A percentile compares a stretch with the other conserved stretches of the same genome.
Evolutionary conservation across 2,113 vertebrate genomes (phyloP).

Genomic region (Peucedramus taeniatus): DNA sequence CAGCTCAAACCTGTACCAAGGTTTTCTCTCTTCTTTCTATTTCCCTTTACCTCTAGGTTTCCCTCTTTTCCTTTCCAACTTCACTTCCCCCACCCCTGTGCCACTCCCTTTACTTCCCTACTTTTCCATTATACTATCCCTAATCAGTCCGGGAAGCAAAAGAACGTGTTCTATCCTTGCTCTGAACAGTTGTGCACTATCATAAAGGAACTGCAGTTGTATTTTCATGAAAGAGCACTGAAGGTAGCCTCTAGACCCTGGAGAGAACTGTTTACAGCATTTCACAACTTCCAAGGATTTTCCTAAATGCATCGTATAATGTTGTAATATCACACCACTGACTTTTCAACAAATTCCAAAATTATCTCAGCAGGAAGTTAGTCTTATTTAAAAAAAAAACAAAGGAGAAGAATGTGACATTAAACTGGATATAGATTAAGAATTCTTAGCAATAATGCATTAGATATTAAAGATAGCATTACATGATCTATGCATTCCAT

Average conservation of each 20-base stretch:
- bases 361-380: neutral
- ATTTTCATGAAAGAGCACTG: neutral
- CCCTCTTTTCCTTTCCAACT: neutral
- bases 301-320: neutral
- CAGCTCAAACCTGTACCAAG: neutral
- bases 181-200: neutral
- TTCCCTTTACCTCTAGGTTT: neutral
- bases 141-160: neutral
- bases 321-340: neutral
- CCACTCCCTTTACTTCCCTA: neutral
- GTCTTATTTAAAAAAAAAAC: neutral
- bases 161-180: neutral
- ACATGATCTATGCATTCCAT: neutral
- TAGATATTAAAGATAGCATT: neutral
- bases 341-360: neutral
- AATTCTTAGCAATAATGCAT: neutral
- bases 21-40: neutral
- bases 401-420: neutral
- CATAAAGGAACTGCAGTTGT: neutral
- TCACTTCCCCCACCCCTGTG: fast-evolving
- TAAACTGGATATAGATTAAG: neutral
- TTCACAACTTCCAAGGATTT: neutral
- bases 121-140: neutral
- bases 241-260: neutral
- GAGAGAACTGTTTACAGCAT: neutral